phyloP scores from a whole-genome alignment of 2,797 vertebrate species.

The Ciconia nigra region DNA sequence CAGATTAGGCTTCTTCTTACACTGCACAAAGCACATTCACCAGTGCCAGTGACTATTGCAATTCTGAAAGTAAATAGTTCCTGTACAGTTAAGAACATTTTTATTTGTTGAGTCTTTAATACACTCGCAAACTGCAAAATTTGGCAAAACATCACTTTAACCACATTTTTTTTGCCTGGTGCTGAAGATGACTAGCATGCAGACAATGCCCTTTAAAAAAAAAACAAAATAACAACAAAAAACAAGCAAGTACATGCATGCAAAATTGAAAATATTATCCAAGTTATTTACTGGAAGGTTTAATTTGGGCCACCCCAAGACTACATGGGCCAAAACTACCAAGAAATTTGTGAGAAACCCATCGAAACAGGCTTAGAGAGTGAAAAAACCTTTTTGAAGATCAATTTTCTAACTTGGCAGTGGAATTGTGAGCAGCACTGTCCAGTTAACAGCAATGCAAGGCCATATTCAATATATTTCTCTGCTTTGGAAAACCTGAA shows the following conservation, averaged over 20 bases:
- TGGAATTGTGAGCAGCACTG: neutral
- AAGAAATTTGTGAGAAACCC: neutral
- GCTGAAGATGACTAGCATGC: neutral
- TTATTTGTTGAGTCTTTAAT: neutral
- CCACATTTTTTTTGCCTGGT: neutral
- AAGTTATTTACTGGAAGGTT: neutral
- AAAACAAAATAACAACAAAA: neutral
- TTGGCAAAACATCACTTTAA: neutral
- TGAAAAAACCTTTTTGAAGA: neutral
- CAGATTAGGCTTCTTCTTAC: constrained; percentile 24
- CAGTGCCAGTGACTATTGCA: neutral
- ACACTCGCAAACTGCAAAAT: neutral
- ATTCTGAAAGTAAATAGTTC: neutral
- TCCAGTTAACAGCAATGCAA: neutral
- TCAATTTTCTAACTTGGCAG: neutral
- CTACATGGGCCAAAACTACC: neutral
- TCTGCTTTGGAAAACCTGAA: neutral
- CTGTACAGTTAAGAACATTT: neutral
- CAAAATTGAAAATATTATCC: neutral
- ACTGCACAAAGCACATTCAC: neutral
- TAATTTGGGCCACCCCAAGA: neutral
- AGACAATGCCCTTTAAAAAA: neutral
- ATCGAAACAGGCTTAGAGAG: neutral
- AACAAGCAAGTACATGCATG: neutral
- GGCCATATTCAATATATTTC: neutral